Base-by-base conservation (phyloP, 2,113 vertebrate genomes). In the Tor tambroides region DNA sequence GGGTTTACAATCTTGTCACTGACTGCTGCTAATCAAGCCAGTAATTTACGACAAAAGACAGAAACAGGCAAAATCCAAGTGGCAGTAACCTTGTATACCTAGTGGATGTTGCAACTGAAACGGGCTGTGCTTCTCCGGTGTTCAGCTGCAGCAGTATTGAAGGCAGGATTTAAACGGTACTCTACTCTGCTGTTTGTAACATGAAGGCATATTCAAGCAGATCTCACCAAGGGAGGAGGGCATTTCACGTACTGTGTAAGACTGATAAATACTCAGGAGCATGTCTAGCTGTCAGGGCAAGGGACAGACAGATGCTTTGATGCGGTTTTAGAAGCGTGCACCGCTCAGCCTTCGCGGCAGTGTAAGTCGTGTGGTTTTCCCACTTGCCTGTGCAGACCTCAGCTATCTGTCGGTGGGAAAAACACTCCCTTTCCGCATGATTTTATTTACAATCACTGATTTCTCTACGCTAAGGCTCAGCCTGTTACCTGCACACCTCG, bases 141-240 rank as follows among this genome's bases (percentile, higher is more conserved):
- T 23, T 86, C 28, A 49, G 75, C 38, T 80, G 74, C 87, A 82
- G 79, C 41, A 63, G 79, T 78, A 75, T 65, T 43, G 76, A 77
- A 72, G 83, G 78, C 78, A 67, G 59, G 79, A 86, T 65, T 49
- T 80, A 63, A 65, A 83, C 69, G 15, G 46, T 83, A 28, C 21
- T 56, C 61, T 80, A 78, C 67, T 65, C 76, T 89, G 65, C 85
- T 84, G 80, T 65, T 84, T 79, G 72, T 35, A 74, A 67, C 67
- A 84, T 79, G 72, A 89, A 91, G 85, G 78, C 86, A 88, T 83
- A 85, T 80, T 87, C 79, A 88, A 86, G 75, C 80, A 78, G 80
- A 82, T 82, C 84, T 69, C 28, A 79, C 32, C 35, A 51, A 65
- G 35, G 30, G 71, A 79, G 78, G 87, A 86, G 84, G 46, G 74